These are phyloP conservation scores for Leucoptera coffeella DNA, from an alignment of 2,888 invertebrate genomes.

Conservation along the genomic window DNA sequence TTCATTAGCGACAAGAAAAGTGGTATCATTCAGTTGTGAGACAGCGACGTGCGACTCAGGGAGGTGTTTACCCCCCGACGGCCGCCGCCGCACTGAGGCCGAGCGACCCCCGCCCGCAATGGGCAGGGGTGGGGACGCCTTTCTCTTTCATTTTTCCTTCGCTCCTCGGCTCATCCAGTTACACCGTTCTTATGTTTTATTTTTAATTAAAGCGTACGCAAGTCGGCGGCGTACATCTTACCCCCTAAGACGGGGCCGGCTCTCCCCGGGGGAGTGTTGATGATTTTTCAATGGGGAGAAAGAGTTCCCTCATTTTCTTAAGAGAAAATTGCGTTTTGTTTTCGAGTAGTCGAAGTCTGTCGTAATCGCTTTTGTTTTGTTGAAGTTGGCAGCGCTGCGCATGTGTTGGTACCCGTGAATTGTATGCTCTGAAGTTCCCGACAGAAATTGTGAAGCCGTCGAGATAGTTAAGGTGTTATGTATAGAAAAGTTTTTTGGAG, in stretches of 20 bases:
- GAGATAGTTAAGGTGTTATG: conserved; percentile 25
- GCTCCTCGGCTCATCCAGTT: conserved; percentile 54
- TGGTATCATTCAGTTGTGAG: conserved; percentile 48
- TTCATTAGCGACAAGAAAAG: conserved; percentile 53
- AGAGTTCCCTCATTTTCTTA: conserved; percentile 56
- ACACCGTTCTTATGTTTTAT: conserved; percentile 56
- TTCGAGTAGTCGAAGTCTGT: conserved; percentile 53
- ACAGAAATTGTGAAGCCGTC: conserved; percentile 22
- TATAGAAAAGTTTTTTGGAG: conserved; percentile 13
- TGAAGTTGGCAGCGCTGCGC: conserved; percentile 35
- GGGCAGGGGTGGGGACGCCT: conserved; percentile 31
- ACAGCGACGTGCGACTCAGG: conserved; percentile 24
- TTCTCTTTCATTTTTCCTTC: conserved; percentile 56
- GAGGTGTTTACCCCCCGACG: conserved; percentile 35
- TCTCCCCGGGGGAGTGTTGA: conserved; percentile 50
- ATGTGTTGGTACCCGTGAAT: conserved; percentile 26
- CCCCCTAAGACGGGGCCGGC: conserved; percentile 19
- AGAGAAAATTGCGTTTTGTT: conserved; percentile 55
- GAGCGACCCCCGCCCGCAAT: conserved; percentile 15
- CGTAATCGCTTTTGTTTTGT: conserved; percentile 52
- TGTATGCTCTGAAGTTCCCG: conserved; percentile 42
- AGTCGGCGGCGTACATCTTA: conserved; percentile 50
- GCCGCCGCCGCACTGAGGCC: conserved; percentile 38
- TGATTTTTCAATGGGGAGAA: conserved; percentile 56
- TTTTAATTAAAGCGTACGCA: conserved; percentile 56